Evolutionary conservation across 2,888 invertebrate genomes (phyloP), one percentile per base, ranked within the genome.

Genomic region (Boloria euphrosyne): DNA sequence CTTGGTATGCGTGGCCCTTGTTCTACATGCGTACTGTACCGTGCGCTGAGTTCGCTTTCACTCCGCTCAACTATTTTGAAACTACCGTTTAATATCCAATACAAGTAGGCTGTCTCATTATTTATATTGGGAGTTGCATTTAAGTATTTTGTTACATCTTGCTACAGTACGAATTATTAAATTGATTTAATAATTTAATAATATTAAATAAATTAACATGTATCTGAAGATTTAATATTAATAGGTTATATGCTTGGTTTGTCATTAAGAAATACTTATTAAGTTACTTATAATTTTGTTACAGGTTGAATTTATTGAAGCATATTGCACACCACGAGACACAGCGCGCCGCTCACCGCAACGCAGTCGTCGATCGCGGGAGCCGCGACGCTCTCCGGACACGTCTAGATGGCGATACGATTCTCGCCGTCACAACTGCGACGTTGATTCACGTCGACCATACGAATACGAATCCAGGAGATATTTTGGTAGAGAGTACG

Each of bases 311-410:
- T 94, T 96, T 75, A 90, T 95, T 84, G 95, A 96, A 84, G 94
- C 94, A 66, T 96, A 96, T 83, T 95, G 95, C 79, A 95, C 95
- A 78, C 95, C 96, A 16, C 93, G 94, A 72, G 95, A 96, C 82
- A 95, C 95, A 77, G 88, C 92, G 14, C 86, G 88, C 43, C 86
- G 90, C 54, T 90, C 92, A 13, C 90, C 92, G 74, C 90, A 87
- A 76, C 86, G 90, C 76, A 86, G 80, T 67, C 89, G 92, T 65
- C 86, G 90, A 61, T 90, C 92, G 27, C 80, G 91, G 62, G 92
- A 90, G 68, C 81, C 86, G 57, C 84, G 89, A 27, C 85, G 92
- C 51, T 90, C 92, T 60, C 89, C 90, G 18, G 89, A 91, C 76
- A 83, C 89, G 65, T 79, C 84, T 79, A 84, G 83, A 90, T 91